These are phyloP conservation scores for Branchellion lobata DNA, from an alignment of 2,888 invertebrate species.

Conservation along the genomic window DNA sequence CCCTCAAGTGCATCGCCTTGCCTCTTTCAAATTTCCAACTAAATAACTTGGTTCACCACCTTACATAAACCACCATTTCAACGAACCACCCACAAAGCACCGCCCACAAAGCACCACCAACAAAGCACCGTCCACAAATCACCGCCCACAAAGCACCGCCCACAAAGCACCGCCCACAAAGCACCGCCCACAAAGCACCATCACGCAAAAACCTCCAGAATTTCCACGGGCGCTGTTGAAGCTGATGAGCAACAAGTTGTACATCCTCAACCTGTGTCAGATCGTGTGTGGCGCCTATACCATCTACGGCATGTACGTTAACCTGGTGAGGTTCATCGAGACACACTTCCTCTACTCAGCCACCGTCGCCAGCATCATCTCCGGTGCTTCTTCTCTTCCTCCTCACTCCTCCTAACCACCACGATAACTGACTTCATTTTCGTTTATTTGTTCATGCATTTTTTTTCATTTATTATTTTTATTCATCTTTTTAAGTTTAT, in stretches of 20 bases:
- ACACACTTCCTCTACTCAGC: constrained; percentile 52
- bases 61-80: no score
- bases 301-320: constrained; percentile 48
- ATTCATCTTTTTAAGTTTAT: not conserved
- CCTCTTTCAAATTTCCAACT: no score
- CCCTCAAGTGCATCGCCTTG: no score
- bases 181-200: no score
- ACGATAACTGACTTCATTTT: not conserved
- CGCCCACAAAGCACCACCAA: no score
- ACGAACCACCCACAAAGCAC: no score
- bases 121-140: no score
- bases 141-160: no score
- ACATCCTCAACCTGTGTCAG: constrained; percentile 43
- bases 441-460: not conserved
- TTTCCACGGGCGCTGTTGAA: constrained; percentile 48
- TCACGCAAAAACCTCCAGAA: constrained; percentile 39
- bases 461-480: constrained; percentile 1
- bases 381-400: constrained; percentile 45
- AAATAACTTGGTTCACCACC: no score
- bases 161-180: no score
- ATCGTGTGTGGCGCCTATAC: constrained; percentile 47
- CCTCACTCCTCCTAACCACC: not conserved
- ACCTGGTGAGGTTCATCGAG: constrained; percentile 51
- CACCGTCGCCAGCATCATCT: constrained; percentile 48
- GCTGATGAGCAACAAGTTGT: constrained; percentile 49